Percentiles rank a stretch among this genome's conserved stretches.
Evolutionary conservation across 2,113 vertebrate species (phyloP).

Genomic region (Zosterops japonicus): DNA sequence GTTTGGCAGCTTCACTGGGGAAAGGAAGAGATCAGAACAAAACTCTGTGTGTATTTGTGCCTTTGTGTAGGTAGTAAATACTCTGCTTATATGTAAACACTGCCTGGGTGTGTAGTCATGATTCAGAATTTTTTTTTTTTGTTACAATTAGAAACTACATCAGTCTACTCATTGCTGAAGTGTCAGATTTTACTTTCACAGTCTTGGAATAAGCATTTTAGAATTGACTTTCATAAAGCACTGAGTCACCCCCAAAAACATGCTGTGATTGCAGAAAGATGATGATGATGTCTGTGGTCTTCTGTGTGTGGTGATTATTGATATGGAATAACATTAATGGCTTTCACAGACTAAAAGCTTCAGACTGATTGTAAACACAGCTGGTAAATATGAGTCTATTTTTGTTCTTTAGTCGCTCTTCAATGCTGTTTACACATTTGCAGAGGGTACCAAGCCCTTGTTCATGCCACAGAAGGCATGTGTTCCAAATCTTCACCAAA

Average conservation of each 20-base stretch:
- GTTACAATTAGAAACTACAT: background rate
- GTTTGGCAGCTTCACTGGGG: background rate
- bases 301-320: background rate
- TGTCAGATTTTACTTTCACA: background rate
- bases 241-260: background rate
- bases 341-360: background rate
- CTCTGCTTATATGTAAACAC: background rate
- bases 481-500: background rate
- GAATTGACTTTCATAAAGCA: background rate
- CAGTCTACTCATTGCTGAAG: background rate
- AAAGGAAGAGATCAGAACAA: background rate
- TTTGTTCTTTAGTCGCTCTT: background rate
- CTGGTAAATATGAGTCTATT: background rate
- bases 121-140: background rate
- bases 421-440: background rate
- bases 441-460: background rate
- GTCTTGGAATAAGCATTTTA: background rate
- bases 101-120: background rate
- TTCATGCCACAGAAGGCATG: background rate
- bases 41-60: background rate
- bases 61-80: background rate
- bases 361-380: constrained; percentile 7
- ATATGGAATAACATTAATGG: background rate
- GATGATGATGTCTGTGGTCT: background rate
- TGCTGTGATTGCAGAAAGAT: background rate